These are phyloP conservation scores for Acleris emargana DNA, from an alignment of 2,888 invertebrate species.

Conservation along the genomic window DNA sequence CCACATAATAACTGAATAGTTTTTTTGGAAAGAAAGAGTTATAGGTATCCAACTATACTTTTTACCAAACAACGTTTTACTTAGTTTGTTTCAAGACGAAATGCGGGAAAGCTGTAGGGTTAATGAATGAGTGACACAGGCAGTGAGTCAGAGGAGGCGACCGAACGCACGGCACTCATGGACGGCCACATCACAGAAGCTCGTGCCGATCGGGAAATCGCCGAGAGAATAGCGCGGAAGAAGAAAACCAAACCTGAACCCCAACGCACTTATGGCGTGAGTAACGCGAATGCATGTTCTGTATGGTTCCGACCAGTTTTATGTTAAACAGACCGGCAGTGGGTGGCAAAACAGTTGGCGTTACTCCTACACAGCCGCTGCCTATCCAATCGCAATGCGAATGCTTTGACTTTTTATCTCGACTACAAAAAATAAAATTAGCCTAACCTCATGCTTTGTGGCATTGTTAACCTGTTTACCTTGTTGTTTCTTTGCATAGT, in stretches of 20 bases:
- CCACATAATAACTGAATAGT: slow-evolving; percentile 22
- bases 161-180: slow-evolving; percentile 93
- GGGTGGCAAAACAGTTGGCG: slow-evolving; percentile 13
- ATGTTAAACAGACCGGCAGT: slow-evolving; percentile 3
- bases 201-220: slow-evolving; percentile 82
- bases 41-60: slow-evolving; percentile 18
- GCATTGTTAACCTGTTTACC: not conserved
- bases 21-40: slow-evolving; percentile 21
- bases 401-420: slow-evolving; percentile 11
- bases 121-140: slow-evolving; percentile 73
- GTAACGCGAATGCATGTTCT: slow-evolving; percentile 42
- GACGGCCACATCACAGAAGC: slow-evolving; percentile 91
- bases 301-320: slow-evolving; percentile 10
- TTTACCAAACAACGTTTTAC: slow-evolving; percentile 10
- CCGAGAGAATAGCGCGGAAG: slow-evolving; percentile 82
- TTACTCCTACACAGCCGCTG: slow-evolving; percentile 30
- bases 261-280: slow-evolving; percentile 82
- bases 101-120: slow-evolving; percentile 52
- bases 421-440: not conserved
- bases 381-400: slow-evolving; percentile 16
- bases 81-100: slow-evolving; percentile 42
- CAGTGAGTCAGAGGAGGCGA: slow-evolving; percentile 84
- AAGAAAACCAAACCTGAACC: slow-evolving; percentile 80
- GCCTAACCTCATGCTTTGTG: slow-evolving; percentile 1
- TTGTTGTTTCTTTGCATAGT: not conserved